Evolutionary conservation across 2,888 invertebrate species (phyloP).

Genomic region (Pasiphila rectangulata): DNA sequence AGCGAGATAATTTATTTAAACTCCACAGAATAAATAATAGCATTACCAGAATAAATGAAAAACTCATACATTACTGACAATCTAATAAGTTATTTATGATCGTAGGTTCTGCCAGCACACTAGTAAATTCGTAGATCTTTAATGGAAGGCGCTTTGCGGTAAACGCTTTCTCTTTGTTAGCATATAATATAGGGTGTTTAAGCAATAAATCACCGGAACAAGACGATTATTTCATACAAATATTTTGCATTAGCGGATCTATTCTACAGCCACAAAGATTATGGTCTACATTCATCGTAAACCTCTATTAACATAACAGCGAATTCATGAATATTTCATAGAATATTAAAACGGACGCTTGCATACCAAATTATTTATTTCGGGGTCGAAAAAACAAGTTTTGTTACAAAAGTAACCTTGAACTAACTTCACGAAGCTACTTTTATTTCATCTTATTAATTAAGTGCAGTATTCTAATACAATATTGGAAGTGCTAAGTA

Average conservation of each 20-base stretch:
- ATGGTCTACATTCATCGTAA: slow-evolving; percentile 46
- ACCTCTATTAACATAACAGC: slow-evolving; percentile 64
- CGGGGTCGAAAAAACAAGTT: slow-evolving; percentile 2
- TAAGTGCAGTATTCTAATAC: neutral
- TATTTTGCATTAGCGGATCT: slow-evolving; percentile 43
- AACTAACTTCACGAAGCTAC: neutral
- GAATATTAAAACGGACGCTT: slow-evolving; percentile 37
- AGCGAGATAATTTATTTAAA: too few relatives aligned
- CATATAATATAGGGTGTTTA: slow-evolving; percentile 17
- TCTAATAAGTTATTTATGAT: slow-evolving; percentile 10
- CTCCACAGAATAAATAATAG: too few relatives aligned
- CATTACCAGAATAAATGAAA: neutral
- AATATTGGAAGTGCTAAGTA: slow-evolving; percentile 1
- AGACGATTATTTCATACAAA: slow-evolving; percentile 38
- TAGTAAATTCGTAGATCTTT: slow-evolving; percentile 20
- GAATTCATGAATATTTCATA: slow-evolving; percentile 58
- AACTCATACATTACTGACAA: slow-evolving; percentile 15
- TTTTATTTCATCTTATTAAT: neutral
- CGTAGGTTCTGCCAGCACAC: slow-evolving; percentile 7
- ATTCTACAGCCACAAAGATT: slow-evolving; percentile 42
- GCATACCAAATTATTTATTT: slow-evolving; percentile 19
- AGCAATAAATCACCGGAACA: slow-evolving; percentile 32
- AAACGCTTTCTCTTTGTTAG: slow-evolving; percentile 28
- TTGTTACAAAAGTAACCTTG: slow-evolving; percentile 4
- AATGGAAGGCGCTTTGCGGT: slow-evolving; percentile 17